Percentiles rank a stretch among this genome's conserved stretches.
Evolutionary conservation across 2,113 vertebrate genomes (phyloP).

Genomic region (Centropus unirufus): DNA sequence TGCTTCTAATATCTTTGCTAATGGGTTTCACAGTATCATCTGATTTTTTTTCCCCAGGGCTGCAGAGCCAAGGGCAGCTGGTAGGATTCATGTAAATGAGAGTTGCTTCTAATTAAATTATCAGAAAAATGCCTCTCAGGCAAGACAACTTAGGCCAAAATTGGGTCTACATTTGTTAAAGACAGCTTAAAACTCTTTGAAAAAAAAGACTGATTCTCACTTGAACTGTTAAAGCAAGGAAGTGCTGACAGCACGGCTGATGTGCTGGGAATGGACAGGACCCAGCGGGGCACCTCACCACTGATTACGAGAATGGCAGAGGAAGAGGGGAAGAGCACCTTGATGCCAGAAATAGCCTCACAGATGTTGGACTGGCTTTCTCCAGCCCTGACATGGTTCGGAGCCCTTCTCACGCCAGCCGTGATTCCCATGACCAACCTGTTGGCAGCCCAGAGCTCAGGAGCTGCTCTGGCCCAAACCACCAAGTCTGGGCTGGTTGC

Average conservation of each 20-base stretch:
- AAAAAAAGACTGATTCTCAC: background rate
- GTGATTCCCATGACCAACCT: rapidly evolving
- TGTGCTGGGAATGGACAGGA: background rate
- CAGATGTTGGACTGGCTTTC: background rate
- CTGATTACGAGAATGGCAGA: background rate
- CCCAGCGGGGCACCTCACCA: background rate
- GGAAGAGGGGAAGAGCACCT: background rate
- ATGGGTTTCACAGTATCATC: background rate
- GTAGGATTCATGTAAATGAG: slow-evolving; percentile 28
- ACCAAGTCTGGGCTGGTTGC: background rate
- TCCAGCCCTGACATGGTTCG: background rate
- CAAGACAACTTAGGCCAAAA: slow-evolving; percentile 2
- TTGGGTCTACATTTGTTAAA: slow-evolving; percentile 9
- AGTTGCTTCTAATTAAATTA: slow-evolving; percentile 32
- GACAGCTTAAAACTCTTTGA: background rate
- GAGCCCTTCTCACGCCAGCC: background rate
- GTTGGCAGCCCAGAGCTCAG: background rate
- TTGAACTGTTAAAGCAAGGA: background rate
- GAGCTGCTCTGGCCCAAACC: background rate
- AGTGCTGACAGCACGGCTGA: background rate
- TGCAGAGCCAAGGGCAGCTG: background rate
- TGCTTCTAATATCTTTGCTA: background rate
- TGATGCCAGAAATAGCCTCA: background rate
- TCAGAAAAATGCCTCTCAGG: slow-evolving; percentile 23
- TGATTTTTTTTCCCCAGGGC: background rate